Percentiles rank a stretch among this genome's conserved stretches.
These are phyloP conservation scores for Panthera leo DNA, from an alignment of 2,113 vertebrate genomes.

Conservation along the genomic window DNA sequence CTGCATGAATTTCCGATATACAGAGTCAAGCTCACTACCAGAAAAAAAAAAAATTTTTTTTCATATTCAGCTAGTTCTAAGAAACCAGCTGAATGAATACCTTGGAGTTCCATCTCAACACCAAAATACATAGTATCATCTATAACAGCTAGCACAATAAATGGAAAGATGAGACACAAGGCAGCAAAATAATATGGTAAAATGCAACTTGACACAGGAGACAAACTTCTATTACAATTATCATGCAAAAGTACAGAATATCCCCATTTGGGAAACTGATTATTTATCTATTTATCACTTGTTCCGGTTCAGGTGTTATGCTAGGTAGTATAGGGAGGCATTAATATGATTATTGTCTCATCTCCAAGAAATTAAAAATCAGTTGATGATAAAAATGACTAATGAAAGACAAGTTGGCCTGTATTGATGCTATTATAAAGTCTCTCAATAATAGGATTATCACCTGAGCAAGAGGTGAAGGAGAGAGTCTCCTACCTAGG, in stretches of 20 bases:
- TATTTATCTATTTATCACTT: neutral
- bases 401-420: neutral
- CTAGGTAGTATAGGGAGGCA: neutral
- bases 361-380: neutral
- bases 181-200: neutral
- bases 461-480: neutral
- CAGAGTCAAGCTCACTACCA: neutral
- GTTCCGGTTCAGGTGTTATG: neutral
- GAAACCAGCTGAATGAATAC: neutral
- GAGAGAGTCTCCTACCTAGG: neutral
- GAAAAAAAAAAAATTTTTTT: neutral
- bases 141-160: neutral
- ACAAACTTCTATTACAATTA: neutral
- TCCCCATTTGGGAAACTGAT: neutral
- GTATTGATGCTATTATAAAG: neutral
- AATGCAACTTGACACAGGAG: neutral
- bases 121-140: neutral
- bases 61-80: neutral
- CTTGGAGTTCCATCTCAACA: neutral
- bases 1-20: neutral
- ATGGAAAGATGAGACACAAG: neutral
- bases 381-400: neutral
- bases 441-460: neutral
- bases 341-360: neutral
- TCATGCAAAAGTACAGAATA: neutral